Evolutionary conservation across 2,888 invertebrate genomes (phyloP), one percentile per base, ranked within the genome.

Genomic region (Tuberolachnus salignus): DNA sequence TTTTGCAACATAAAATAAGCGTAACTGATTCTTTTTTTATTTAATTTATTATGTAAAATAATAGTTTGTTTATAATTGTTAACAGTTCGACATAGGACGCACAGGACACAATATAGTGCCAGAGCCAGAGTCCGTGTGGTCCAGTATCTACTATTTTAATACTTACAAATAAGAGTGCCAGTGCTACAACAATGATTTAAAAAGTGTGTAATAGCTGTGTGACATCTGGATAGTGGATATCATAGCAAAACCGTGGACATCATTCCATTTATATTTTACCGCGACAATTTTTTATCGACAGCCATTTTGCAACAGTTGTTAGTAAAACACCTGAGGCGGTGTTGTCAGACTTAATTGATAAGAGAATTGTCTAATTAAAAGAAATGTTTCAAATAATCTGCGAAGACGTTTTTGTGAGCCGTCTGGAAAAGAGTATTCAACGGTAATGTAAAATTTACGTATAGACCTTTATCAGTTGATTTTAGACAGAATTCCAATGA

Each of bases 301-400:
- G 78, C 78, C 78, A 78, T 78, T 78, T 78, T 78, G 78, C 78
- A 78, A 78, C 78, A 78, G 78, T 78, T 78, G 78, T 78, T 78
- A 51, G 59, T 51, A 34, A 69, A 78, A 69, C 78, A 78, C n/a
- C 67, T 78, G 78, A 8, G 49, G 69, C 67, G 21, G 21, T 10
- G 69, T 78, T 78, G 78, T 69, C 78, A 14, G n/a, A 42, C 9
- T 2, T n/a, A 6, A 21, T 49, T 75, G 75, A 75, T 75, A 75
- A 75, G 49, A 66, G 26, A 44, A 1, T 44, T 14, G 49, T 59
- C 16, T n/a, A 23, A 19, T 71, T 57, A 57, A 57, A 72, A n/a
- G 6, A 72, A 46, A 19, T 34, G 13, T 19, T 69, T 16, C 4
- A 8, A 69, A 34, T 26, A 53, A 51, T 23, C 53, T 8, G 2